Base-by-base conservation (phyloP, 2,113 vertebrate species). In the Misgurnus anguillicaudatus region DNA sequence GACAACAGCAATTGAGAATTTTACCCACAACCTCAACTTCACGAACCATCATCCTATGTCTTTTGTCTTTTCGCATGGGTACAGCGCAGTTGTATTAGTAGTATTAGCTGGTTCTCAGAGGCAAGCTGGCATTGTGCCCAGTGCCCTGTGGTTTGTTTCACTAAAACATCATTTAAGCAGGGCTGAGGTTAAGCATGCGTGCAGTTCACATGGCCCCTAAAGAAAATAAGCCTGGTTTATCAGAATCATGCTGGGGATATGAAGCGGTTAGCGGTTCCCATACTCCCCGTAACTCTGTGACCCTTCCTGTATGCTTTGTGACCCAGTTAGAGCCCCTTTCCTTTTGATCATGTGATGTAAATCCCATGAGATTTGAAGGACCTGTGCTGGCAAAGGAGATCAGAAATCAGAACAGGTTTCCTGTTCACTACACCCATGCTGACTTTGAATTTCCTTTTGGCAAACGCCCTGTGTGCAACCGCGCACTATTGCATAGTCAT, bases 311-410 rank as follows among this genome's bases (percentile, higher is more conserved):
- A 79, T 14, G 38, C 11, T 16, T 16, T 58, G 19, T 66, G 36
- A 48, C 55, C 36, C 70, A 82, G 75, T 19, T 66, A 19, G 19
- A 53, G 60, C 73, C 68, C 57, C 75, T 79, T 81, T 84, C 21
- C 82, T 76, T 78, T 83, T 82, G 83, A 81, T 86, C 83, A 55
- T 68, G 69, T 85, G 63, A 81, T 79, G 60, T 83, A 76, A 76
- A 85, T 83, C 86, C 58, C 48, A 47, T 38, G 70, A 82, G 82
- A 83, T 84, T 51, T 83, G 81, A 74, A 70, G 74, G 5, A 19
- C 65, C 66, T 62, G 71, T 55, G 70, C 38, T n/a, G 79, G 55
- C 62, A 68, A 62, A 7, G 13, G 31, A 66, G 67, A 72, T 75
- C 65, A 63, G 64, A 72, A 64, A 80, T 53, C 55, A 61, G 41